These are phyloP conservation scores for Neolamprologus brichardi DNA, from an alignment of 2,113 vertebrate genomes.

Conservation along the genomic window DNA sequence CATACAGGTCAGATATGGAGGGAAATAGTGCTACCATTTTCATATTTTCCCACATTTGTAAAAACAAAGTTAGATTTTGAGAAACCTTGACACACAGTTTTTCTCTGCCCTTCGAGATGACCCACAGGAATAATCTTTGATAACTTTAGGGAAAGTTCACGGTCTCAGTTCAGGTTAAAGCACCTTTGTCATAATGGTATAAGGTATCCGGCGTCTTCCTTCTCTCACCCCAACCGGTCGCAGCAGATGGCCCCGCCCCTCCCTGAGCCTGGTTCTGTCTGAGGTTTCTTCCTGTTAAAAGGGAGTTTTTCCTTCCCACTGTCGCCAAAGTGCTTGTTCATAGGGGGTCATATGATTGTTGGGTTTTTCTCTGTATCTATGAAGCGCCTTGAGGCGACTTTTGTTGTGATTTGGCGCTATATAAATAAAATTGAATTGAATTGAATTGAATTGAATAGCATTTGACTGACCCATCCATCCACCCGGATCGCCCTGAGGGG, in stretches of 20 bases:
- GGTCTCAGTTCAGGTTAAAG: not conserved
- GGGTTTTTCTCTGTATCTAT: too few relatives aligned
- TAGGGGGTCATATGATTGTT: too few relatives aligned
- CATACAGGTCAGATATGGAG: not conserved
- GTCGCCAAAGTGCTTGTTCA: too few relatives aligned
- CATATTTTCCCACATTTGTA: not conserved
- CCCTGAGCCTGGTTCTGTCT: rapidly evolving
- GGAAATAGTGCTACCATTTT: not conserved
- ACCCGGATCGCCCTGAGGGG: not conserved
- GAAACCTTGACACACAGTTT: not conserved
- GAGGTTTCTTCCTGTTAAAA: too few relatives aligned
- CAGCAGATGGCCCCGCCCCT: too few relatives aligned
- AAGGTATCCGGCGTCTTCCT: not conserved
- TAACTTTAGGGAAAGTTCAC: not conserved
- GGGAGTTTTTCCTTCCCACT: too few relatives aligned
- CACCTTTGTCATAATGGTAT: not conserved
- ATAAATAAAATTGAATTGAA: too few relatives aligned
- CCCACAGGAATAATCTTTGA: not conserved
- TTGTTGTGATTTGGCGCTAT: too few relatives aligned
- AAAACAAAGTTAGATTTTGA: not conserved
- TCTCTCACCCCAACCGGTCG: rapidly evolving
- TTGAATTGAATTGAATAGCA: too few relatives aligned
- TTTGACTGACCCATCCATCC: not conserved
- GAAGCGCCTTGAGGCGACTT: too few relatives aligned
- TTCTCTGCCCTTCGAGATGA: not conserved